A percentile compares a stretch with the other conserved stretches of the same genome.
phyloP scores from a whole-genome alignment of 2,113 vertebrate species.

The Solenodon paradoxus region DNA sequence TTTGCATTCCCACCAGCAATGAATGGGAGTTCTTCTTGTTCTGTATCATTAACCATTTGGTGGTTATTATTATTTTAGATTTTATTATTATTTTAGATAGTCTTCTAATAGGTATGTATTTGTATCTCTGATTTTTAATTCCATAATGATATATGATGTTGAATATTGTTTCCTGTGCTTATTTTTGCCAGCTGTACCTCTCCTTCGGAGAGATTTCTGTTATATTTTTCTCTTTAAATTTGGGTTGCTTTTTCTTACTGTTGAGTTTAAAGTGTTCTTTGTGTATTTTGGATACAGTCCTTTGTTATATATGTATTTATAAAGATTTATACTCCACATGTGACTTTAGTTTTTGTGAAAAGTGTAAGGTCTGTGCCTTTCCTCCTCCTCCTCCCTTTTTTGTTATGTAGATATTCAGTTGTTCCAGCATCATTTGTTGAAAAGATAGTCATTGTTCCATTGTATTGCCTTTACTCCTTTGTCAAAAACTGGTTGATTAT shows the following conservation, averaged over 20 bases:
- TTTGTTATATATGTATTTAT: neutral
- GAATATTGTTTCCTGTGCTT: neutral
- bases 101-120: neutral
- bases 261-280: neutral
- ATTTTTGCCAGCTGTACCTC: neutral
- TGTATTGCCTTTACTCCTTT: neutral
- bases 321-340: neutral
- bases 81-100: too few relatives aligned
- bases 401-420: neutral
- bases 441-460: neutral
- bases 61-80: neutral
- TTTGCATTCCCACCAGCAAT: neutral
- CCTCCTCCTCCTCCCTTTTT: neutral
- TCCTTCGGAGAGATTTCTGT: neutral
- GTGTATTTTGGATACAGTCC: neutral
- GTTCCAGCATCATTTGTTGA: neutral
- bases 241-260: neutral
- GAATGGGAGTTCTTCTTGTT: neutral
- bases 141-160: neutral
- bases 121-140: neutral
- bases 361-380: neutral
- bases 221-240: neutral
- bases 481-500: neutral
- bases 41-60: neutral
- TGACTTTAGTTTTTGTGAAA: conserved; percentile 15